These are phyloP conservation scores for Micromesistius poutassou DNA, from an alignment of 2,797 vertebrate species.

Conservation along the genomic window DNA sequence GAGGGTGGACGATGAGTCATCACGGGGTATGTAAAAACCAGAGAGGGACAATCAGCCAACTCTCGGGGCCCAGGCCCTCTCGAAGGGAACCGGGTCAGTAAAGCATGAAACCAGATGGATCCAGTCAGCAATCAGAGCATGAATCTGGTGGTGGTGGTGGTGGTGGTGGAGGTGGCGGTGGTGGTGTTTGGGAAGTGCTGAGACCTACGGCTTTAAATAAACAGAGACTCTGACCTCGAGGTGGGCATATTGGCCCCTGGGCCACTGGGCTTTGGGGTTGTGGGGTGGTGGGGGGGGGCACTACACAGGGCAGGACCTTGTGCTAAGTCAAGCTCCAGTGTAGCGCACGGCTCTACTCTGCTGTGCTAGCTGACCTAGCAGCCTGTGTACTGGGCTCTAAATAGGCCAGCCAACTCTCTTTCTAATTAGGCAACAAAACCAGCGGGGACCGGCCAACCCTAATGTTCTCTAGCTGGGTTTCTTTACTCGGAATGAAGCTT, in stretches of 20 bases:
- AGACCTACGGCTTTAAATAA: not conserved
- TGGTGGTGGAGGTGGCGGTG: not conserved
- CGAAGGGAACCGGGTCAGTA: not conserved
- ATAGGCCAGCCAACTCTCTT: constrained; percentile 4
- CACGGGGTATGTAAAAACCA: not conserved
- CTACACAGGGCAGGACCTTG: not conserved
- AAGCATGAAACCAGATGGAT: not conserved
- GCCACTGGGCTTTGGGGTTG: not conserved
- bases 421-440: constrained; percentile 6
- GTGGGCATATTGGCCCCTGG: not conserved
- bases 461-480: constrained; percentile 1
- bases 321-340: constrained; percentile 3
- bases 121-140: constrained; percentile 3
- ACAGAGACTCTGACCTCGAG: not conserved
- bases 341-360: not conserved
- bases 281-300: not conserved
- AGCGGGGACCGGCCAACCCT: not conserved
- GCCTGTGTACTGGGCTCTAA: not conserved
- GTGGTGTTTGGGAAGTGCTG: not conserved
- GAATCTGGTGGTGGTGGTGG: not conserved
- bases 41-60: not conserved
- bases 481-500: not conserved
- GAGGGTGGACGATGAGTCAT: not conserved
- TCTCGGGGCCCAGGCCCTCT: not conserved
- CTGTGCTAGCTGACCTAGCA: not conserved